phyloP scores from a whole-genome alignment of 1,140 invertebrate species.

The Apis laboriosa region DNA sequence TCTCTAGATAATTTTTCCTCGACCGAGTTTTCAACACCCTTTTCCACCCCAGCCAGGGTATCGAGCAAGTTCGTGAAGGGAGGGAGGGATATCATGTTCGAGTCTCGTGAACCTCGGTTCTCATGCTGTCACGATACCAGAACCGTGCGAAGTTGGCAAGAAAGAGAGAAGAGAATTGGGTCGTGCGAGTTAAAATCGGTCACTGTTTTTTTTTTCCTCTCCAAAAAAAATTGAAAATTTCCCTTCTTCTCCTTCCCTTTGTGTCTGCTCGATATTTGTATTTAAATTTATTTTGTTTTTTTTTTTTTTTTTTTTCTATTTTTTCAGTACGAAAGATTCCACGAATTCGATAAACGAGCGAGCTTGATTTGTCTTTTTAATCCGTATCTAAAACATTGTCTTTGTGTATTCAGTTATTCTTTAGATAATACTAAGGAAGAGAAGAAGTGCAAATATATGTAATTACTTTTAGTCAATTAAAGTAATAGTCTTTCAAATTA shows the following conservation, averaged over 20 bases:
- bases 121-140: background rate
- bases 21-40: too few species aligned
- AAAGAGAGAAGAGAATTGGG: constrained; percentile 39
- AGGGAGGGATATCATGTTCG: background rate
- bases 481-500: too few species aligned
- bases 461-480: too few species aligned
- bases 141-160: constrained; percentile 9
- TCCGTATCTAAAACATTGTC: background rate
- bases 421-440: too few species aligned
- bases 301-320: background rate
- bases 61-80: background rate
- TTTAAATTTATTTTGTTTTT: background rate
- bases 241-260: background rate
- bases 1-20: too few species aligned
- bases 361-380: constrained; percentile 1
- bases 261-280: background rate
- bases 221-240: constrained; percentile 28
- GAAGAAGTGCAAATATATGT: too few species aligned
- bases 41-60: too few species aligned
- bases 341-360: background rate
- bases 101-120: background rate
- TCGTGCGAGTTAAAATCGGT: constrained; percentile 44
- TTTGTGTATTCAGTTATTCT: background rate
- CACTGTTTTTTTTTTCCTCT: background rate
- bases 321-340: background rate